Conservation (phyloP, 2,888 invertebrate species). For the Chironomus riparius region DNA sequence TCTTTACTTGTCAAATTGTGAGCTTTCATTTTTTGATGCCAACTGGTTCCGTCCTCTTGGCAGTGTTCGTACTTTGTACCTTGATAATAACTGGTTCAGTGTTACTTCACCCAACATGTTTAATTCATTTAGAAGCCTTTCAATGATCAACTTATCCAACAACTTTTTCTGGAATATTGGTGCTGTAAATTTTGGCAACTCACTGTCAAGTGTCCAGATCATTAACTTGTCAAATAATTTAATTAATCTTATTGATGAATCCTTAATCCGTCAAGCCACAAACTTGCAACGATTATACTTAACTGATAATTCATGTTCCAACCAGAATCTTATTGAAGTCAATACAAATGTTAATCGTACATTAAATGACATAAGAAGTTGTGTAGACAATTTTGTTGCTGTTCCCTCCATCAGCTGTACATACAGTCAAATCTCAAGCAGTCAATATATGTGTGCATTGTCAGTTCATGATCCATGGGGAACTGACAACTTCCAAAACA, state of each 20-base stretch:
- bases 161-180: not conserved
- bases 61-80: not conserved
- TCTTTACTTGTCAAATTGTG: not conserved
- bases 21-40: not conserved
- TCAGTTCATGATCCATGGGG: too few species aligned
- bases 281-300: not conserved
- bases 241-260: not conserved
- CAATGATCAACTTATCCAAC: not conserved
- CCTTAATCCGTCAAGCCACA: not conserved
- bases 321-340: not conserved
- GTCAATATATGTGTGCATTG: too few species aligned
- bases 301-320: not conserved
- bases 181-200: not conserved
- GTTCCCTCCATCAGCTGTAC: too few species aligned
- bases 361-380: too few species aligned
- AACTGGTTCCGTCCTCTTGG: not conserved
- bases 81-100: not conserved
- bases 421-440: too few species aligned
- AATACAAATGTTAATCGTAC: too few species aligned
- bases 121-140: not conserved
- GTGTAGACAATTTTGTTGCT: too few species aligned
- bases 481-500: too few species aligned
- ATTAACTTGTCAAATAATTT: not conserved
- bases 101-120: not conserved
- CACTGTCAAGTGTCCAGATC: not conserved